Percentiles rank a stretch among this genome's conserved stretches.
phyloP scores from a whole-genome alignment of 2,888 invertebrate genomes.

The Prosopocoilus inquinatus region DNA sequence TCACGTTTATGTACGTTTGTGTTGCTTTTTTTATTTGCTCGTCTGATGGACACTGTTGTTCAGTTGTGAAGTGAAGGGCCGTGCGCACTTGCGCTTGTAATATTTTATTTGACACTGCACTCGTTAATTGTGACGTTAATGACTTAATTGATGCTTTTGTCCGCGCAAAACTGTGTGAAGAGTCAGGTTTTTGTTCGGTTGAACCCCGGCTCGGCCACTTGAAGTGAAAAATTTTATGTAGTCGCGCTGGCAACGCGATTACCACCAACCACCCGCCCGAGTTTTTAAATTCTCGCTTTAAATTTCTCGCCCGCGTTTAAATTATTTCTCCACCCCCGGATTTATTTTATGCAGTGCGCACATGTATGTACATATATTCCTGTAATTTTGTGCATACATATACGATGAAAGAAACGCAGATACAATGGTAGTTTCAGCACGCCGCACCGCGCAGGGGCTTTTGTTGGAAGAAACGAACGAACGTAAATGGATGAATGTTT shows the following conservation, averaged over 20 bases:
- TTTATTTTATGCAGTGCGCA: too few species aligned
- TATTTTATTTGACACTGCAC: conserved; percentile 4
- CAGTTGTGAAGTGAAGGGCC: background rate
- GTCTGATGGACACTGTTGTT: conserved; percentile 1
- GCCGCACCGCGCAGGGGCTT: too few species aligned
- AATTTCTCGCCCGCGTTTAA: too few species aligned
- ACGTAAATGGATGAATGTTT: background rate
- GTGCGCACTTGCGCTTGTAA: background rate
- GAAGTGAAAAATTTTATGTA: background rate
- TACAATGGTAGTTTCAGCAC: too few species aligned
- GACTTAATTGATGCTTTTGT: conserved; percentile 4
- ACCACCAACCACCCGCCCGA: too few species aligned
- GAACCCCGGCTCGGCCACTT: background rate
- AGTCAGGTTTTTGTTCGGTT: background rate
- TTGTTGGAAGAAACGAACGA: too few species aligned
- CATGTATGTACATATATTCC: too few species aligned
- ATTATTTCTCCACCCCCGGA: too few species aligned
- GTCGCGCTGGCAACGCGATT: too few species aligned
- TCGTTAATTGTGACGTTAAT: conserved; percentile 3
- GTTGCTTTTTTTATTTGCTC: background rate
- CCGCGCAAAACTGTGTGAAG: background rate
- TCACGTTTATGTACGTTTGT: background rate
- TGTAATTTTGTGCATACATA: too few species aligned
- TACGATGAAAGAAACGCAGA: too few species aligned
- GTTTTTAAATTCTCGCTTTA: too few species aligned